Base-by-base conservation (phyloP, 2,888 invertebrate genomes). In the Furcula furcula region DNA sequence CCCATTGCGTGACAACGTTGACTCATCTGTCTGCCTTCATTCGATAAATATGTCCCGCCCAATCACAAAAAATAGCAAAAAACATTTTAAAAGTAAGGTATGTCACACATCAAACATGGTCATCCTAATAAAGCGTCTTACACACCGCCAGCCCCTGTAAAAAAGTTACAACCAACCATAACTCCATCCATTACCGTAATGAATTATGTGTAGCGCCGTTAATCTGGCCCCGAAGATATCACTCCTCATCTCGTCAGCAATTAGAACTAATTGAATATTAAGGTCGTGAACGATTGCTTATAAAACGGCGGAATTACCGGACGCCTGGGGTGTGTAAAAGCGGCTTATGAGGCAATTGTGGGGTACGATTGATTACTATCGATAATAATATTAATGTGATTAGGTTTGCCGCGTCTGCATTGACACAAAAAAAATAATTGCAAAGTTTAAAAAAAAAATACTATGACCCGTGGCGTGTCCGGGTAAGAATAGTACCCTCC, bases 231-330 rank as follows among this genome's bases (percentile, higher is more conserved):
- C 58, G 46, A 44, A 60, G 66, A 65, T 60, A 73, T 76, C 77
- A 73, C 64, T 66, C 67, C 73, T 76, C 78, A 75, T 75, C 77
- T 69, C 66, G 51, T 40, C 46, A 46, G 57, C 75, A 77, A 82
- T 84, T 80, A 82, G 50, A 68, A 52, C 66, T 83, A 83, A 85
- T 83, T 81, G 81, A 82, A 83, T 82, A 85, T 82, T 78, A 81
- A 80, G 66, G 57, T 62, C 56, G 54, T 31, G 58, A 63, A 76
- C 65, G 73, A 77, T 77, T 73, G 79, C 75, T 67, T 80, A 76
- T 83, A 84, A 83, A 84, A 81, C 60, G 60, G 46, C 41, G 51
- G 57, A 62, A 67, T 66, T 57, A 51, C 52, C 41, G 47, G 55
- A 25, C 26, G 26, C 13, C 26, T n/a, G 36, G 31, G 38, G 38